Percentiles rank a stretch among this genome's conserved stretches.
Evolutionary conservation across 2,113 vertebrate genomes (phyloP).

Genomic region (Solenodon paradoxus): DNA sequence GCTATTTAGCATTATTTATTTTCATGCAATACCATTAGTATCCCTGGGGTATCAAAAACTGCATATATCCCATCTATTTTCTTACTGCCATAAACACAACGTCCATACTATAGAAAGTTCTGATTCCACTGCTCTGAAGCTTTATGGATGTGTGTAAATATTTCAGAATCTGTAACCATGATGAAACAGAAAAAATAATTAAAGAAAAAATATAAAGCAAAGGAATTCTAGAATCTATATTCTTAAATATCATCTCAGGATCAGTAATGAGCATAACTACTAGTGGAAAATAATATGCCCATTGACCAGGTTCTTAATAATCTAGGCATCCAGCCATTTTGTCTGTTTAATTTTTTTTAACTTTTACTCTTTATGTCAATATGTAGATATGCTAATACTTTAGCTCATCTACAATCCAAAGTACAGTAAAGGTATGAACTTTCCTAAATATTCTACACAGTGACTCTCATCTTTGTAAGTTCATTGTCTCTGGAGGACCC

Average conservation of each 20-base stretch:
- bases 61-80: conserved; percentile 35
- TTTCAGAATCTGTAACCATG: neutral
- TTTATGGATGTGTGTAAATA: neutral
- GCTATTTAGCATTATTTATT: conserved; percentile 22
- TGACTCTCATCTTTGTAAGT: neutral
- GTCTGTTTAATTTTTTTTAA: neutral
- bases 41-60: neutral
- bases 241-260: conserved; percentile 16
- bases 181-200: neutral
- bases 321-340: neutral
- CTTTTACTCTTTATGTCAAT: neutral
- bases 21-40: conserved; percentile 33
- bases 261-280: conserved; percentile 15
- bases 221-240: neutral
- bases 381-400: neutral
- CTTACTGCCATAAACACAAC: conserved; percentile 18
- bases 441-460: neutral
- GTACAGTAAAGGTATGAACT: neutral
- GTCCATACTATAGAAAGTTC: neutral
- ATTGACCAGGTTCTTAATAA: neutral
- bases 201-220: neutral
- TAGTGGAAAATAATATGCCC: neutral
- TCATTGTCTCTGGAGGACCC: neutral
- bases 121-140: neutral
- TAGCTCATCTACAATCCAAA: neutral